Evolutionary conservation across 2,113 vertebrate species (phyloP), one percentile per base, ranked within the genome.

Genomic region (Rhagologus leucostigma): DNA sequence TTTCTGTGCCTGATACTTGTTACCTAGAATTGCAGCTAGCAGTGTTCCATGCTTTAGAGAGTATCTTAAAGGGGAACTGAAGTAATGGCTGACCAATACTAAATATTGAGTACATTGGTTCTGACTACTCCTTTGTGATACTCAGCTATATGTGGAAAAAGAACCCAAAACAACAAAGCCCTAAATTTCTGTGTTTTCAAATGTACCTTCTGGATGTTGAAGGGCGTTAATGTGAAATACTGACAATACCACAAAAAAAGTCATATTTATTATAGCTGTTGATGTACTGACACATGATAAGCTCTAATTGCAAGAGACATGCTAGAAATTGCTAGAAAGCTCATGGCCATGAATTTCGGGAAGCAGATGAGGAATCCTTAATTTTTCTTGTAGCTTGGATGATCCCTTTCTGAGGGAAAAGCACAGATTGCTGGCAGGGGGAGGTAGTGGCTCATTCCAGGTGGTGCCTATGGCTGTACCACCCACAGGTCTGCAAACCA

Each of bases 121-220:
- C 55, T 70, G 30, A 29, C 47, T 86, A 59, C 15, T 59, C 37
- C 26, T 9, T 46, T 83, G 24, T 80, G 13, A 55, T 44, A 50
- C 9, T 33, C n/a, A 69, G 7, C 13, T 62, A 7, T 7, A 56
- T 3, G 11, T 5, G 4, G 11, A 10, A 32, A 68, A 53, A 30
- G 0, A 68, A 79, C 39, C 3, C 2, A 5, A 68, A 74, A 24
- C 13, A 84, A 71, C 4, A 69, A 79, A 52, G 0, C 2, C 10
- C 17, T 42, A 24, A 32, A 64, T 83, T 70, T 70, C 16, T 12
- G 11, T 18, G 5, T 80, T 74, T 83, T 80, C 22, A 65, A 62
- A 53, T 1, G 0, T n/a, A 33, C 64, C 17, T n/a, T 56, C 76
- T n/a, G 6, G 17, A 73, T 83, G 16, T 47, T 60, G 52, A 73